These are phyloP conservation scores for Clarias batrachus DNA, from an alignment of 2,113 vertebrate genomes.

Conservation along the genomic window DNA sequence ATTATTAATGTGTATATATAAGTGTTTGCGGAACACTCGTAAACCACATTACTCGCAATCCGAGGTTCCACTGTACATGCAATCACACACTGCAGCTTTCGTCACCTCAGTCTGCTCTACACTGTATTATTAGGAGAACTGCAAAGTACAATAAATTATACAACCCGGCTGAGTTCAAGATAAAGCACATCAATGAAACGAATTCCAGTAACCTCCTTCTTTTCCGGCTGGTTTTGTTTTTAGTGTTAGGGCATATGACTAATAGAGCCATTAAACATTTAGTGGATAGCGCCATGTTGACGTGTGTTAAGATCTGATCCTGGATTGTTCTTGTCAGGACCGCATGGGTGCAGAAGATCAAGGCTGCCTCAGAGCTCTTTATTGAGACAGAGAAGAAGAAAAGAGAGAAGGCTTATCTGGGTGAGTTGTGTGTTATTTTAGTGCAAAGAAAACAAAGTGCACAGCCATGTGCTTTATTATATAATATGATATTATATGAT, in stretches of 20 bases:
- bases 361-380: slow-evolving; percentile 96
- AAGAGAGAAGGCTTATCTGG: slow-evolving; percentile 94
- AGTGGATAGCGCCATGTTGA: slow-evolving; percentile 2
- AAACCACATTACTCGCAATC: no score
- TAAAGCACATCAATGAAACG: not conserved
- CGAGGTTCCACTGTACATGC: no score
- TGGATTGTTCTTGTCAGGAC: slow-evolving; percentile 73
- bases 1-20: no score
- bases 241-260: not conserved
- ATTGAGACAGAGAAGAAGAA: slow-evolving; percentile 99
- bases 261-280: not conserved
- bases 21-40: no score
- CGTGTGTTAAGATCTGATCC: slow-evolving; percentile 1
- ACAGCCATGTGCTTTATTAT: not conserved
- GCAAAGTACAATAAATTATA: not conserved
- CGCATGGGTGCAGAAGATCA: slow-evolving; percentile 99
- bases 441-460: not conserved
- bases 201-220: not conserved
- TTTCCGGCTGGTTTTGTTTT: not conserved
- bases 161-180: not conserved
- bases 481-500: no score
- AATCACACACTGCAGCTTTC: not conserved
- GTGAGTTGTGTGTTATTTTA: slow-evolving; percentile 64
- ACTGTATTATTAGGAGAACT: not conserved
- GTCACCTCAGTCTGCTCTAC: not conserved